phyloP scores from a whole-genome alignment of 1,140 invertebrate species.

The Drosophila willistoni region DNA sequence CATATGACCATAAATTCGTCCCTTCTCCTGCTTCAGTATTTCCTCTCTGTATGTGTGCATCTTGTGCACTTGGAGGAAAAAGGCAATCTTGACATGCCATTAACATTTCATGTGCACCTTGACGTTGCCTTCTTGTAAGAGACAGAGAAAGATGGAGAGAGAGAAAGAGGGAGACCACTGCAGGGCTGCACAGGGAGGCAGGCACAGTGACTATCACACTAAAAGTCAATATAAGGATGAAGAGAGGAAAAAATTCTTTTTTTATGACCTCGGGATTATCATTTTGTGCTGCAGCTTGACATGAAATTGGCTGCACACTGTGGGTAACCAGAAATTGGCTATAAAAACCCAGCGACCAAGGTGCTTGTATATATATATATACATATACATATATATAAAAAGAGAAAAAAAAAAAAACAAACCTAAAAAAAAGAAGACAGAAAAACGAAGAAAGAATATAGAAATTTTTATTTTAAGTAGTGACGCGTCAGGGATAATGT shows the following conservation, averaged over 20 bases:
- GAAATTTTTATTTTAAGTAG: constrained; percentile 82
- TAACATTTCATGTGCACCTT: constrained; percentile 81
- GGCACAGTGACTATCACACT: constrained; percentile 68
- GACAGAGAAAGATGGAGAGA: no score
- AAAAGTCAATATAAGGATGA: constrained; percentile 82
- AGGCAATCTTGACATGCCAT: constrained; percentile 78
- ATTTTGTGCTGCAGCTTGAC: constrained; percentile 78
- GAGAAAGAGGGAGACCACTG: background rate
- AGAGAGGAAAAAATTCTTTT: constrained; percentile 47
- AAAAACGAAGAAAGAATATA: constrained; percentile 73
- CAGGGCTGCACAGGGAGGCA: background rate
- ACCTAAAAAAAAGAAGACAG: background rate
- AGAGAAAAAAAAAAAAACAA: background rate
- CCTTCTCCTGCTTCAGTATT: constrained; percentile 11
- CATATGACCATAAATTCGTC: constrained; percentile 59
- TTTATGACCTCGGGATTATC: constrained; percentile 79
- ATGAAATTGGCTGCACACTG: constrained; percentile 80
- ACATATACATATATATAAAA: background rate
- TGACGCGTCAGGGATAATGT: constrained; percentile 81
- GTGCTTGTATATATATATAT: constrained; percentile 37
- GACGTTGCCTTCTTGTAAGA: constrained; percentile 49
- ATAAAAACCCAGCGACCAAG: constrained; percentile 77
- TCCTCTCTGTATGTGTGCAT: constrained; percentile 16
- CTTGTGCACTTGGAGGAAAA: constrained; percentile 25
- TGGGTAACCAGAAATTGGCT: constrained; percentile 81